Base-by-base conservation (phyloP, 2,888 invertebrate genomes). In the Oscheius sp. region DNA sequence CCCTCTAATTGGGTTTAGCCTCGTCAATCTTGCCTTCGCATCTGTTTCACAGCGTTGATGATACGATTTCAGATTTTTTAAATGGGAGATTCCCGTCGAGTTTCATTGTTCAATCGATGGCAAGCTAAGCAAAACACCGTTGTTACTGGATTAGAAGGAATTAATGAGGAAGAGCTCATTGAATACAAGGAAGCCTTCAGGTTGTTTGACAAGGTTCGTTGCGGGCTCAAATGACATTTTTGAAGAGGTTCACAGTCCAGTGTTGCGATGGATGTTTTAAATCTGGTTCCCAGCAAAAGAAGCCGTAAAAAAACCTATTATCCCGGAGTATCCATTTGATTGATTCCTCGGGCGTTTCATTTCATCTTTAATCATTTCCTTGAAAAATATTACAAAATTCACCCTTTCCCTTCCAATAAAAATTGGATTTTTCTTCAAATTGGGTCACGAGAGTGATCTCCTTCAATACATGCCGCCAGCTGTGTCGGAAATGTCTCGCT, bases 151-250 rank as follows among this genome's bases (percentile, higher is more conserved):
- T 74, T 87, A 46, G 88, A 88, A 66, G 87, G 86, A 23, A 85
- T 88, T 68, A 86, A 83, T 71, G 85, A 86, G 63, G 88, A 88
- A 71, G 88, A 88, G 77, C 77, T 88, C 76, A 80, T 84, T 74
- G 88, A 88, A 71, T 88, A 85, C 76, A 84, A 84, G 64, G 88
- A 88, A 64, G 88, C 88, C 25, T 88, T 88, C 76, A 69, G 87
- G 69, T 79, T 88, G 35, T 88, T 88, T 75, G 88, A 88, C 76
- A 88, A 88, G 84, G 88, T 86, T 58, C 27, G 78, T 56, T 63
- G 29, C 45, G n/a, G 58, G 61, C 49, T 49, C 13, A 49, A 49
- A 49, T 49, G 49, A 13, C 49, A 49, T 21, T 35, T 61, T 41
- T 61, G 43, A 25, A 61, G 61, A 61, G 58, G 58, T n/a, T 64